phyloP scores from a whole-genome alignment of 2,113 vertebrate species.

The Campylomormyrus tamandua region DNA sequence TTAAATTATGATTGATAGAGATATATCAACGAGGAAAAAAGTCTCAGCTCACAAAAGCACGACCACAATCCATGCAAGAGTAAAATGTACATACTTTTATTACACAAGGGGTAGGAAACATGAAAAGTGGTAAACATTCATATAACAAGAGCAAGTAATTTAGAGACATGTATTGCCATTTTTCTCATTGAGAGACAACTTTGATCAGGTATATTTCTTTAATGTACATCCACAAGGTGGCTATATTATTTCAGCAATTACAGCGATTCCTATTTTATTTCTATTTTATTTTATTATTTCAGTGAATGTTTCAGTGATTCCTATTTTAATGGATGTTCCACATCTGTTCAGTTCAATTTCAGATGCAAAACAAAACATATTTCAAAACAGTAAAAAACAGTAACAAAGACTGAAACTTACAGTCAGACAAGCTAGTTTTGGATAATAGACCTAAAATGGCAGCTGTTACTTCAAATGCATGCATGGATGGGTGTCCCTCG shows the following conservation, averaged over 20 bases:
- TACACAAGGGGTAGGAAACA: not conserved
- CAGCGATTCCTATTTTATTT: not conserved
- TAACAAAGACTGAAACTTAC: not conserved
- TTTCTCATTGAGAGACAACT: not conserved
- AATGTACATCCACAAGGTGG: not conserved
- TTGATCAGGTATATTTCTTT: not conserved
- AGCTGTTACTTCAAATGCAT: not conserved
- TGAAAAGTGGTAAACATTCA: not conserved
- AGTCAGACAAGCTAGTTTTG: not conserved
- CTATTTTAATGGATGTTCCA: not conserved
- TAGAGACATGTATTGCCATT: not conserved
- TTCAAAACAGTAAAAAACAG: not conserved
- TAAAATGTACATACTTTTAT: not conserved
- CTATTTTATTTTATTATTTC: too few species aligned
- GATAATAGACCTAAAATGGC: not conserved
- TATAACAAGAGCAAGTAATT: not conserved
- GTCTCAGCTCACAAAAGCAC: not conserved
- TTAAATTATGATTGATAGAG: not conserved
- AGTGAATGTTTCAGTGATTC: not conserved
- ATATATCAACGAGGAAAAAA: not conserved
- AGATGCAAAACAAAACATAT: not conserved
- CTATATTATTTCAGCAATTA: too few species aligned
- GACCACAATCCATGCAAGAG: not conserved
- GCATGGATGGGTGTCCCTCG: not conserved
- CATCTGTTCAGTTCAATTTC: not conserved